phyloP scores from a whole-genome alignment of 2,888 invertebrate genomes.

The Drosophila longiperda region DNA sequence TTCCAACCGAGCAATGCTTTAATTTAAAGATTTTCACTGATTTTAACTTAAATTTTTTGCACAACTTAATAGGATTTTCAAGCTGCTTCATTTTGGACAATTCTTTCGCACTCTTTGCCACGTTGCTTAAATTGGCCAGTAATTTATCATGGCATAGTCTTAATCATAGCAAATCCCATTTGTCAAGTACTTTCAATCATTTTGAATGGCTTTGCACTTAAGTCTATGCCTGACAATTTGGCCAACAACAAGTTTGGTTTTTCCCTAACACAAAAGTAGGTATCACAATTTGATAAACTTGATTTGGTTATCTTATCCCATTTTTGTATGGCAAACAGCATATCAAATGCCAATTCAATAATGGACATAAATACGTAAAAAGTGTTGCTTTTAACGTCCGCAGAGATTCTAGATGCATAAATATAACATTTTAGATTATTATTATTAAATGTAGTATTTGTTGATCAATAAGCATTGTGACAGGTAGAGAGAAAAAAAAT shows the following conservation, averaged over 20 bases:
- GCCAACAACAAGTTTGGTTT: background rate
- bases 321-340: background rate
- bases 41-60: slow-evolving; percentile 40
- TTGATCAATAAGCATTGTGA: background rate
- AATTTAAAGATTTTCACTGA: slow-evolving; percentile 21
- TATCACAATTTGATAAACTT: background rate
- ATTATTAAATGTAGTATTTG: background rate
- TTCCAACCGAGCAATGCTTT: slow-evolving; percentile 13
- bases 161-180: background rate
- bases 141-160: background rate
- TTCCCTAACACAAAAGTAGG: background rate
- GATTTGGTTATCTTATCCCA: background rate
- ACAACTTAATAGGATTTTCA: slow-evolving; percentile 3
- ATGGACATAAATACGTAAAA: background rate
- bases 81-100: background rate
- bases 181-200: slow-evolving; percentile 10
- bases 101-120: background rate
- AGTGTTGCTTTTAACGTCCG: background rate
- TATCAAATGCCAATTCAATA: background rate
- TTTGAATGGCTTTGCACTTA: slow-evolving; percentile 3
- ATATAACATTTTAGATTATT: background rate
- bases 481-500: background rate
- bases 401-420: background rate
- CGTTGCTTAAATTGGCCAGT: slow-evolving; percentile 1
- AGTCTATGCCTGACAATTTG: slow-evolving; percentile 6